These are phyloP conservation scores for Bufo gargarizans DNA, from an alignment of 2,113 vertebrate genomes.

Conservation along the genomic window DNA sequence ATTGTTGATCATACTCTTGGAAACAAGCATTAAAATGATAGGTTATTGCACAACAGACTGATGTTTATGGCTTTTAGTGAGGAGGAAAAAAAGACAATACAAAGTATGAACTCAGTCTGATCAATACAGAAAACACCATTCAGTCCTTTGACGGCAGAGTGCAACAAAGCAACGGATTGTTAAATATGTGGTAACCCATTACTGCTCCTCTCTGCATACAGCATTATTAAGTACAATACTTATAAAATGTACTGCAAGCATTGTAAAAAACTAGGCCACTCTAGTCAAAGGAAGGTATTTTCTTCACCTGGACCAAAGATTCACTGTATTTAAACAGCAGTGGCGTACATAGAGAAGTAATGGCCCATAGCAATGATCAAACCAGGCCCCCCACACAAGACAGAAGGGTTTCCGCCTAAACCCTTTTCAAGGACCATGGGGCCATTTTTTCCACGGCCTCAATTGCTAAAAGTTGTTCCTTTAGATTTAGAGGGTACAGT, in stretches of 20 bases:
- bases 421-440: too few species aligned
- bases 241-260: not conserved
- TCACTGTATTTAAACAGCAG: not conserved
- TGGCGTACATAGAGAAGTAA: too few species aligned
- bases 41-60: slow-evolving; percentile 31
- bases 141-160: slow-evolving; percentile 18
- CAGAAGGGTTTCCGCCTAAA: too few species aligned
- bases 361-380: too few species aligned
- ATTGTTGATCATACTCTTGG: slow-evolving; percentile 48
- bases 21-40: slow-evolving; percentile 47
- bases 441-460: too few species aligned
- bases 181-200: not conserved
- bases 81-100: slow-evolving; percentile 38
- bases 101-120: slow-evolving; percentile 37
- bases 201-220: not conserved
- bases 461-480: too few species aligned
- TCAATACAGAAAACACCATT: slow-evolving; percentile 37
- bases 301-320: not conserved
- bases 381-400: too few species aligned
- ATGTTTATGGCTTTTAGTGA: slow-evolving; percentile 51
- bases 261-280: not conserved
- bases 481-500: too few species aligned
- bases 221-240: not conserved
- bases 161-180: slow-evolving; percentile 45
- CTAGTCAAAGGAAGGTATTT: not conserved